phyloP scores from a whole-genome alignment of 1,140 invertebrate genomes.

The Bombus fervidus region DNA sequence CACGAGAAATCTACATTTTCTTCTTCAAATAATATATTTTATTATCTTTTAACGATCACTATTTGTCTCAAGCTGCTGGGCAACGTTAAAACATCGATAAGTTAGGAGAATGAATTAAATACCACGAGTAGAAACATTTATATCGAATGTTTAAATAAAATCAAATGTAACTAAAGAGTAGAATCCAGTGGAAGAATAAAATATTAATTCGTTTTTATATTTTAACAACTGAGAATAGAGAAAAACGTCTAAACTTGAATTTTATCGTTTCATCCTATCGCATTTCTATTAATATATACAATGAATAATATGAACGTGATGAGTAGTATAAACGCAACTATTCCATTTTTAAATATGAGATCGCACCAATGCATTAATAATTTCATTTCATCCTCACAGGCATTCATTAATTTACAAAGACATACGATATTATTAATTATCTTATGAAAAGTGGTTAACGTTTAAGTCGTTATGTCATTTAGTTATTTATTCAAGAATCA shows the following conservation, averaged over 20 bases:
- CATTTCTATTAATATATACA: not conserved
- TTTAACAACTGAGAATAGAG: not conserved
- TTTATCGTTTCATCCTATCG: not conserved
- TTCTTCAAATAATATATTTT: not conserved
- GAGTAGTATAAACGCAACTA: not conserved
- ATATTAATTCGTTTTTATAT: too few species aligned
- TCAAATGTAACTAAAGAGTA: too few species aligned
- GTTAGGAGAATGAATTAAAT: too few species aligned
- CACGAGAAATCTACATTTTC: not conserved
- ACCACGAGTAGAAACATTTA: not conserved
- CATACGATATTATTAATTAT: not conserved
- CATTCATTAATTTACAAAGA: not conserved
- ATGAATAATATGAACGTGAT: not conserved
- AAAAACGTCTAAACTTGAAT: too few species aligned
- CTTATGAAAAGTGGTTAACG: not conserved
- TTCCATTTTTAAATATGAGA: not conserved
- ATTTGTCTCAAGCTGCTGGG: not conserved
- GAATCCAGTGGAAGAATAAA: too few species aligned
- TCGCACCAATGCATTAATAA: not conserved
- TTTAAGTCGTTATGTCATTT: not conserved
- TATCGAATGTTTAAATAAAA: too few species aligned
- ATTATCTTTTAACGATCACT: not conserved
- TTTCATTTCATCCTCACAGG: not conserved
- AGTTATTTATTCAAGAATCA: not conserved
- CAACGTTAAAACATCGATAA: not conserved